Evolutionary conservation across 2,888 invertebrate genomes (phyloP).

Genomic region (Timandra comae): DNA sequence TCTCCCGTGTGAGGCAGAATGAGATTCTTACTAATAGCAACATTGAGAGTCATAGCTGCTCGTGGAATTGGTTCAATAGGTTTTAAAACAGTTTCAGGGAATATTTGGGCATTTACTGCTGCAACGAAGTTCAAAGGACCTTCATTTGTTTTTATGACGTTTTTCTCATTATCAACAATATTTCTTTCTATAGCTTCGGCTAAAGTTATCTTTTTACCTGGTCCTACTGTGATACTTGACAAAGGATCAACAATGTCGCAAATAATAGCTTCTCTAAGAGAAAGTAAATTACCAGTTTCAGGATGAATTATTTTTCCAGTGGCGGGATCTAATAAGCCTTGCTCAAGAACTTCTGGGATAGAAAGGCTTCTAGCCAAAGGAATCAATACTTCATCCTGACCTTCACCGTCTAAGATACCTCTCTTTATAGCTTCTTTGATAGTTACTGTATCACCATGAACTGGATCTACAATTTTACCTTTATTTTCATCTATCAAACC

Average conservation of each 20-base stretch:
- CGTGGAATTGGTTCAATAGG: constrained; percentile 80
- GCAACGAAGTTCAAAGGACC: constrained; percentile 81
- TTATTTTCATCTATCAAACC: constrained; percentile 83
- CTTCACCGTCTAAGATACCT: constrained; percentile 87
- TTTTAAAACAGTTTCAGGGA: constrained; percentile 54
- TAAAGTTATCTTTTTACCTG: constrained; percentile 81
- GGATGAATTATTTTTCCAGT: constrained; percentile 89
- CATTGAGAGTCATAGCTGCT: constrained; percentile 88
- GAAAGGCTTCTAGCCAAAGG: constrained; percentile 89
- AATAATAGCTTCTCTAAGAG: constrained; percentile 88
- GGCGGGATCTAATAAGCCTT: constrained; percentile 87
- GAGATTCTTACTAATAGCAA: constrained; percentile 84
- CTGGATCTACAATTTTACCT: constrained; percentile 89
- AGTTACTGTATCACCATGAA: constrained; percentile 85
- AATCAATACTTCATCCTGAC: constrained; percentile 84
- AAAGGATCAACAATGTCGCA: constrained; percentile 92
- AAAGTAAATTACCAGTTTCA: constrained; percentile 87
- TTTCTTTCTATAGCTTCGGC: constrained; percentile 85
- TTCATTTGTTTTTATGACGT: constrained; percentile 78
- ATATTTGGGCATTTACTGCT: constrained; percentile 82
- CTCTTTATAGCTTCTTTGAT: constrained; percentile 90
- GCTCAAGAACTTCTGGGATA: constrained; percentile 88
- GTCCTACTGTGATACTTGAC: constrained; percentile 81
- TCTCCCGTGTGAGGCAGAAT: constrained; percentile 81
- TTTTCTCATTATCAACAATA: constrained; percentile 83